Base-by-base conservation (phyloP, 2,888 invertebrate species). In the Metacarcinus magister region DNA sequence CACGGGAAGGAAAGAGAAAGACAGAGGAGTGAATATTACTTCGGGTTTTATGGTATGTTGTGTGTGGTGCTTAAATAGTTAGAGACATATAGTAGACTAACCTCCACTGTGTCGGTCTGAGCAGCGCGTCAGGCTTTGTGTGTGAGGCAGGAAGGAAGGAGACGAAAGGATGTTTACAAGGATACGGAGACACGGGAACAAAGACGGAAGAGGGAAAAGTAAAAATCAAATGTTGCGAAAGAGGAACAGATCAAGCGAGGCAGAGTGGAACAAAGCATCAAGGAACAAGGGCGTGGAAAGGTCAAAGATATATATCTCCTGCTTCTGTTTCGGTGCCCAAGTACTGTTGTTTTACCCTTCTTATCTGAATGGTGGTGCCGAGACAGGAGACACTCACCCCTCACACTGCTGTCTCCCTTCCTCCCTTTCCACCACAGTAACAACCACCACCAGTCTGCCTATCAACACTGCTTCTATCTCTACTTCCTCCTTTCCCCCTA, bases 11-110 rank as follows among this genome's bases (percentile, higher is more conserved):
- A 44, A 39, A 90, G 39, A 44, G 44, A 44, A 39, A 89, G 89
- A n/a, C 5, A 32, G 87, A 87, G 87, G 89, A n/a, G 91, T 2
- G 44, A 54, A 95, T 95, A 75, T 92, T 90, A 23, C 67, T 67
- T 67, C 54, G 8, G 32, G 91, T 60, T 95, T 95, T 92, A 95
- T 95, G n/a, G 95, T 75, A 16, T 95, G 95, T 95, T 44, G 92
- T 95, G 92, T n/a, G 92, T 23, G 92, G n/a, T 95, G 28, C 75
- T 92, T 46, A 67, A 44, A 67, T 75, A 60, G 28, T 67, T 67
- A 54, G 91, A 60, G 23, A 75, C 92, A 39, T 67, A 60, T 43
- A 92, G 67, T n/a, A 75, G n/a, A 0, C 44, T 92, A n/a, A 13
- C 67, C 32, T 43, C 2, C 28, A 16, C 48, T 46, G 75, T 92